Base-by-base conservation (phyloP, 2,888 invertebrate species). In the Drosophila cracens region DNA sequence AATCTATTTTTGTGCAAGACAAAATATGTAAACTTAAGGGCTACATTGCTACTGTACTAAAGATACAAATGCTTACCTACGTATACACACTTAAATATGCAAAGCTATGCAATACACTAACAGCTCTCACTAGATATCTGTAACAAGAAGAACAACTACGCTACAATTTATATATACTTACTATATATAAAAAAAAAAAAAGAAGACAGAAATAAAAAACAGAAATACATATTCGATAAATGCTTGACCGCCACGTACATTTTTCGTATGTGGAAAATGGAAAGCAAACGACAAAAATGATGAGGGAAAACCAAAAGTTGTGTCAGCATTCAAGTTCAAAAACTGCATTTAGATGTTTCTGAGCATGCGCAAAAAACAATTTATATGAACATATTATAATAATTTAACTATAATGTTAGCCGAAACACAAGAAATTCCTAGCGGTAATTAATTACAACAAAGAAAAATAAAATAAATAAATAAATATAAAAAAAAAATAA, bases 301-400 rank as follows among this genome's bases (percentile, higher is more conserved):
- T 18, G 66, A 54, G 59, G 52, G 52, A 60, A 69, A 65, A 72
- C 64, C 58, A 51, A 70, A 70, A 68, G 74, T 62, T 83, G 72
- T 70, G 81, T 81, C 83, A 72, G 84, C 81, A 86, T 87, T 75
- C 68, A 81, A 77, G 70, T 84, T 89, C 79, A 86, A 89, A 90
- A 89, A 86, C 72, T 90, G 90, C 87, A 87, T 87, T 90, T 87
- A 87, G 89, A 90, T 76, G 89, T 90, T 87, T 90, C 90, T 90
- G 84, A 90, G 87, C 85, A 87, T 83, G 90, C 90, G 87, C 89
- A 90, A 87, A 76, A 59, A 84, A 80, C 67, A 70, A 89, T 90
- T 90, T 87, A 89, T 90, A 80, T 67, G 62, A 72, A 63, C 65
- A 70, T 65, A 81, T 68, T 70, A 58, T 54, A 66, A 59, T 79